Base-by-base conservation (phyloP, 2,888 invertebrate species). In the Cantharis lateralis region DNA sequence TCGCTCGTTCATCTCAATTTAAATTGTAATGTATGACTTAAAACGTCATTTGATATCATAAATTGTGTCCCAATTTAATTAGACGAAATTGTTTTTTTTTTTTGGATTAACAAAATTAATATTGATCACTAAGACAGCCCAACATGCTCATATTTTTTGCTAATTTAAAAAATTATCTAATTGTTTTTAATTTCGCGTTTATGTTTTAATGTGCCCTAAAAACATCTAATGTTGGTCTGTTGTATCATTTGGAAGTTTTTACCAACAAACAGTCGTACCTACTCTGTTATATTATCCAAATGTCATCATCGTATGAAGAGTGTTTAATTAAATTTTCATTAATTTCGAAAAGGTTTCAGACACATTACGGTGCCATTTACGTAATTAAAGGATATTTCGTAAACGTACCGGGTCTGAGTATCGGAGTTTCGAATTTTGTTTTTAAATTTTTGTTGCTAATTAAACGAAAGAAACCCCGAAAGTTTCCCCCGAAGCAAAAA, bases 1-100 rank as follows among this genome's bases (percentile, higher is more conserved):
- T 64, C 63, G 32, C 70, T 62, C 69, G 63, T 74, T 70, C 70
- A 70, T 74, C 70, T 74, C 62, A 70, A 70, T 70, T 74, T 63
- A 70, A 70, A 74, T 74, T 74, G 70, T 62, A 20, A 63, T 28
- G 20, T 32, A 15, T 18, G 28, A 70, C 63, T 62, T 62, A 70
- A 73, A 74, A 62, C 26, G 74, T 24, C 70, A 70, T 63, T 74
- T 63, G 63, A 64, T 28, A 10, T 70, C 32, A 48, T 74, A 63
- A 74, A 68, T 70, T 74, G 70, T 63, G 64, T 66, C n/a, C n/a
- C 48, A 48, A 48, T n/a, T 48, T 48, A 48, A 48, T 48, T n/a
- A 48, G n/a, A 2, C n/a, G 1, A 48, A 48, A 48, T 48, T 48
- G n/a, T 48, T 48, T 48, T 48, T 28, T 32, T 32, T 32, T 32